Conservation (phyloP, 2,113 vertebrate species). For the Chiloscyllium plagiosum region DNA sequence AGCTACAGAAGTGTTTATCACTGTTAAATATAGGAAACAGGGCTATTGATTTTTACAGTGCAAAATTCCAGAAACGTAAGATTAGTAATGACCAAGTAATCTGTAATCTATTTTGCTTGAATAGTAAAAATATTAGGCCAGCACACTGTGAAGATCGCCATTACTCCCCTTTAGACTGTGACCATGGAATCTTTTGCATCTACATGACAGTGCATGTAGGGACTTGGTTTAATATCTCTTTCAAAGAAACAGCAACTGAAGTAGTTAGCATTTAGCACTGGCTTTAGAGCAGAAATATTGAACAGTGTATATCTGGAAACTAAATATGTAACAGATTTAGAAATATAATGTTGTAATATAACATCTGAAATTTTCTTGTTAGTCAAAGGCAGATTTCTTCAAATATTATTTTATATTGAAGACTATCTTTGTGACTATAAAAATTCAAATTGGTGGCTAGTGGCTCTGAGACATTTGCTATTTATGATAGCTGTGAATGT, state of each 20-base stretch:
- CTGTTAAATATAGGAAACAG: background rate
- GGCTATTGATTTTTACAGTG: background rate
- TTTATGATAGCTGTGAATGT: slow-evolving; percentile 55
- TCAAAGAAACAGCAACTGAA: background rate
- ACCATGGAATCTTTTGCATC: background rate
- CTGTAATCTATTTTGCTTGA: background rate
- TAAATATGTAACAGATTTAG: background rate
- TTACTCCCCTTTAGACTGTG: background rate
- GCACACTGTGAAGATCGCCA: fast-evolving
- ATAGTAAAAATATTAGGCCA: background rate
- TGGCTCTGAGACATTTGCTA: slow-evolving; percentile 53
- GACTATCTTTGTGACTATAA: background rate
- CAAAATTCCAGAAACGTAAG: background rate
- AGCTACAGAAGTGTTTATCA: background rate
- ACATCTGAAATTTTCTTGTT: background rate
- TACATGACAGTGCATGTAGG: background rate
- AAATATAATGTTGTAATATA: background rate
- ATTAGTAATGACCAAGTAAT: background rate
- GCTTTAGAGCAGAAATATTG: background rate
- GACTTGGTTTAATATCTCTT: background rate
- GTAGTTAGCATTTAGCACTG: background rate
- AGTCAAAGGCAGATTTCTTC: background rate
- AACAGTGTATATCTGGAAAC: background rate
- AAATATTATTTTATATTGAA: slow-evolving; percentile 8
- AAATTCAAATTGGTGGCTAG: background rate